These are phyloP conservation scores for Folsomia manolachei DNA, from an alignment of 2,888 invertebrate genomes.

Conservation along the genomic window DNA sequence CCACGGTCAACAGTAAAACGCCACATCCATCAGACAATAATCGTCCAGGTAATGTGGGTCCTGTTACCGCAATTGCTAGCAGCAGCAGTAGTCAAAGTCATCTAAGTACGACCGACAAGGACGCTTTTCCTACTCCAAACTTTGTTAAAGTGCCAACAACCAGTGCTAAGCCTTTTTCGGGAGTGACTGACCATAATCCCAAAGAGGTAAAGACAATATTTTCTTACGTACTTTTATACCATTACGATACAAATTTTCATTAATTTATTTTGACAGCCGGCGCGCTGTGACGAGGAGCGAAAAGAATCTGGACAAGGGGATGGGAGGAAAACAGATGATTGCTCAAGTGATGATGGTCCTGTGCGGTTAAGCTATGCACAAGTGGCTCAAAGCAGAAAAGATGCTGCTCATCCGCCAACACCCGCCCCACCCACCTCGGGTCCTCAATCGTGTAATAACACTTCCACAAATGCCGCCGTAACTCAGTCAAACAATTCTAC, in stretches of 20 bases:
- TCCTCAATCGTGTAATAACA: neutral
- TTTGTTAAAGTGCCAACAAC: conserved; percentile 49
- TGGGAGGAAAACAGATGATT: conserved; percentile 45
- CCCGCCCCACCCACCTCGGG: conserved; percentile 11
- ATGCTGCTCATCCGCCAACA: conserved; percentile 33
- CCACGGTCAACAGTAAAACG: conserved; percentile 39
- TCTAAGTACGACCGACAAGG: conserved; percentile 39
- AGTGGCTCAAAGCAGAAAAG: conserved; percentile 59
- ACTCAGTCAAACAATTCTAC: conserved; percentile 3
- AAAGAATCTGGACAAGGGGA: conserved; percentile 41
- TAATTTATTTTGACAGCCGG: conserved; percentile 27
- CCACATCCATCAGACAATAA: conserved; percentile 34
- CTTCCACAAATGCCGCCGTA: neutral
- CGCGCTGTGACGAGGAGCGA: conserved; percentile 40
- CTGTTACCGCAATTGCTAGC: conserved; percentile 19
- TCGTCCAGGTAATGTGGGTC: conserved; percentile 34
- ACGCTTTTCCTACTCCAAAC: conserved; percentile 48
- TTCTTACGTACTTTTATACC: too few relatives aligned
- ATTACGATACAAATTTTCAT: neutral
- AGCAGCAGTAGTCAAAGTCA: conserved; percentile 33
- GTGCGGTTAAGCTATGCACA: conserved; percentile 64
- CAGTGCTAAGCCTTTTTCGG: conserved; percentile 46
- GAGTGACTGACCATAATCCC: conserved; percentile 46
- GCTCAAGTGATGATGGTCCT: conserved; percentile 48
- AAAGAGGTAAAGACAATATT: conserved; percentile 35